phyloP scores from a whole-genome alignment of 2,888 invertebrate species.

The Cecidostiba fungosa region DNA sequence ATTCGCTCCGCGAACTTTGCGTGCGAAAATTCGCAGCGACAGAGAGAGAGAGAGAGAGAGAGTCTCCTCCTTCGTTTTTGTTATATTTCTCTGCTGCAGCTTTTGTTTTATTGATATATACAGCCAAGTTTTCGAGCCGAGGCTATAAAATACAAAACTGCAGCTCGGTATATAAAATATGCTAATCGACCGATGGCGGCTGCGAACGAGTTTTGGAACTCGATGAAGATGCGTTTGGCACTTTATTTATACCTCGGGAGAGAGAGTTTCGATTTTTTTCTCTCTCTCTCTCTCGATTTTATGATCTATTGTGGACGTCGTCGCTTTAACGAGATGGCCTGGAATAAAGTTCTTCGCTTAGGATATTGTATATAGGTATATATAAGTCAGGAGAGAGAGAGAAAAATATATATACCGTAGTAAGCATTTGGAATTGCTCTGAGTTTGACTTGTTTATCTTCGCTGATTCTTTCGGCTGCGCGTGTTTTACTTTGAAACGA shows the following conservation, averaged over 20 bases:
- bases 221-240: conserved; percentile 1
- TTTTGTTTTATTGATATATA: conserved; percentile 8
- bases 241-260: neutral
- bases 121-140: neutral
- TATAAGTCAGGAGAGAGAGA: neutral
- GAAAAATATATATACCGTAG: neutral
- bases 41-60: neutral
- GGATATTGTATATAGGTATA: too few species aligned
- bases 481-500: neutral
- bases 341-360: neutral
- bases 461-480: neutral
- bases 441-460: conserved; percentile 6
- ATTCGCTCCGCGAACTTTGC: conserved; percentile 7
- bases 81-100: neutral
- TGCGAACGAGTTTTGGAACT: conserved; percentile 5
- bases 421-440: neutral
- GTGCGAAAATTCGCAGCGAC: conserved; percentile 23
- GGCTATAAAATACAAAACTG: conserved; percentile 14
- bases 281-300: neutral
- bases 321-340: neutral
- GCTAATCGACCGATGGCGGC: neutral
- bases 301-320: conserved; percentile 19
- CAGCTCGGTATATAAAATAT: neutral
- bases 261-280: neutral
- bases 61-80: neutral